Base-by-base conservation (phyloP, 2,113 vertebrate genomes). In the Erpornis zantholeuca region DNA sequence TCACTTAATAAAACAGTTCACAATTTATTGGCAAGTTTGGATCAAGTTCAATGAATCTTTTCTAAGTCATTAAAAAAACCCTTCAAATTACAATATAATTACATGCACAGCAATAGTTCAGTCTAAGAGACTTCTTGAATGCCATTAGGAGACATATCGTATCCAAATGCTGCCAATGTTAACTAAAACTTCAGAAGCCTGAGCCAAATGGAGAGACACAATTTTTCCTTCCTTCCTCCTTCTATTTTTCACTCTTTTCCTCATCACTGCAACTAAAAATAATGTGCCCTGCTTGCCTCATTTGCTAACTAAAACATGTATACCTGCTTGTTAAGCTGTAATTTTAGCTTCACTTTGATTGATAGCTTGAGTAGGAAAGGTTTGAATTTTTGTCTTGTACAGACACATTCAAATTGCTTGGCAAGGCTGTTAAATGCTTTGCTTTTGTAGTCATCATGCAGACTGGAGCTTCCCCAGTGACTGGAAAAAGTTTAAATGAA, bases 321-420 rank as follows among this genome's bases (percentile, higher is more conserved):
- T 94, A 91, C 92, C 94, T 96, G 77, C 73, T 88, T 57, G 49
- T 96, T 95, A 91, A 86, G 57, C 93, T 93, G 65, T 88, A 93
- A 96, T 93, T 96, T 96, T 93, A 90, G 88, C 83, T 96, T 97
- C 93, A 77, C 29, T 90, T 82, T 93, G 90, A 96, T 95, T 94
- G 95, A 95, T 92, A 82, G 75, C 63, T 90, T 60, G 82, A 90
- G 53, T 68, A 94, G 60, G 73, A 90, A 92, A 88, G 68, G 77
- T 79, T 91, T 96, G 88, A 91, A 87, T 93, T 93, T 96, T 95
- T 16, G 1, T 93, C 88, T 84, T 88, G 65, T 70, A 60, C 64
- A 91, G 89, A 93, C 85, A 85, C 59, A 82, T 95, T 92, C 64
- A 82, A 53, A 81, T 92, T 83, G 21, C 77, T 86, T 71, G 59